Base-by-base conservation (phyloP, 2,113 vertebrate genomes). In the Prochilodus magdalenae region DNA sequence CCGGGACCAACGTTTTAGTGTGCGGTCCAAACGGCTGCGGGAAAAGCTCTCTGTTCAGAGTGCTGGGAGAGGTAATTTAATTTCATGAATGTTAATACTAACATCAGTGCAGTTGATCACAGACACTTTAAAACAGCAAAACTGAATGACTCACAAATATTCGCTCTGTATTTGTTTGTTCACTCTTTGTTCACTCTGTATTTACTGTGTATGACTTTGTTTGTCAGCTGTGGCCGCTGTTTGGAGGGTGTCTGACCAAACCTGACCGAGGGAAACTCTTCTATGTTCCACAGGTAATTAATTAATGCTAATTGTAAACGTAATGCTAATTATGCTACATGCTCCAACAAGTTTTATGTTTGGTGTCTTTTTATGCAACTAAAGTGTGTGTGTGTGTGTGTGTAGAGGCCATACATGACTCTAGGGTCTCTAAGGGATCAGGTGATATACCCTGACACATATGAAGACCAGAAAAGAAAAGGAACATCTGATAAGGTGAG, bases 11-110 rank as follows among this genome's bases (percentile, higher is more conserved):
- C 15, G 98, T 99, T 85, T 92, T 99, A 7, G 95, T 99, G 22
- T 99, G 98, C 92, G 98, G 98, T 76, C 98, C 98, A 71, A 99
- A 99, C 29, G 98, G 98, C 11, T 99, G 98, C 93, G 98, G 98
- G 59, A 99, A 99, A 90, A 99, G 98, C 86, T 99, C 98, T 1
- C 94, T 99, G 59, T 99, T 99, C 84, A 93, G 97, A 92, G 96
- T 97, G 30, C 95, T 99, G 65, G 98, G 98, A 90, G 98, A 97
- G 94, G 98, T 99, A 81, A 24, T 5, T n/a, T 1, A 49, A 55
- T 33, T 33, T 59, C 8, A 59, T 44, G 8, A 10, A 51, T 51
- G 2, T 51, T 51, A 51, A 51, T 51, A 51, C 18, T 36, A 4
- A 3, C 36, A 51, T 7, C 49, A 51, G 2, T 51, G 49, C 49